These are phyloP conservation scores for Ennomos fuscantarius DNA, from an alignment of 2,888 invertebrate species.

Conservation along the genomic window DNA sequence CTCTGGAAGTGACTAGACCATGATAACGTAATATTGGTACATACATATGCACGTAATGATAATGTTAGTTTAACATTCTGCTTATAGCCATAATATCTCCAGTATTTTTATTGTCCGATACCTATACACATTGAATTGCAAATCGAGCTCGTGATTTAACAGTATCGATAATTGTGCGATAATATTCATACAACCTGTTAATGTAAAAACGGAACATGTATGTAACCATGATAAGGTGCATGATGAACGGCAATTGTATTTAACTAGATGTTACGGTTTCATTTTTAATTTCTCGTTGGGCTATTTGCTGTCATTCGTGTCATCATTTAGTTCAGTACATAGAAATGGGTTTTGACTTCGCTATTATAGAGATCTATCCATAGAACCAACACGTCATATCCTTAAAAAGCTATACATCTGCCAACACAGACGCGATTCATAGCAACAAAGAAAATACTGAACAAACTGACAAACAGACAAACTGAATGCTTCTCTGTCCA, in stretches of 20 bases:
- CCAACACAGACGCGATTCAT: constrained; percentile 76
- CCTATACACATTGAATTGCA: constrained; percentile 15
- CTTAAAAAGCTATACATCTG: constrained; percentile 54
- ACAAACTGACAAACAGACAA: constrained; percentile 65
- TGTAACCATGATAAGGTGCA: too few relatives aligned
- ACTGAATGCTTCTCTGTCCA: constrained; percentile 76
- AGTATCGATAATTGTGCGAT: constrained; percentile 8
- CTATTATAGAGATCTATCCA: constrained; percentile 6
- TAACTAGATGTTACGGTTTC: too few relatives aligned
- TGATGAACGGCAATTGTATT: too few relatives aligned
- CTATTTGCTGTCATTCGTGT: neutral
- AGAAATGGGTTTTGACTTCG: neutral
- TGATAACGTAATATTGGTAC: constrained; percentile 14
- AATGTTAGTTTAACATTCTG: constrained; percentile 11
- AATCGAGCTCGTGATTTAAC: constrained; percentile 18
- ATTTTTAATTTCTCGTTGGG: too few relatives aligned
- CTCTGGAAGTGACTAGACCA: constrained; percentile 9
- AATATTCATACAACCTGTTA: constrained; percentile 7
- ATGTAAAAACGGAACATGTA: neutral
- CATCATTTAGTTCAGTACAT: neutral
- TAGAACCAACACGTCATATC: constrained; percentile 38
- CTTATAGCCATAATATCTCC: constrained; percentile 4
- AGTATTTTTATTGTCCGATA: constrained; percentile 14
- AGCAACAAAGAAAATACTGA: constrained; percentile 77
- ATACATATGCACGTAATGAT: constrained; percentile 5